phyloP scores from a whole-genome alignment of 2,888 invertebrate genomes.

The Philereme transversata region DNA sequence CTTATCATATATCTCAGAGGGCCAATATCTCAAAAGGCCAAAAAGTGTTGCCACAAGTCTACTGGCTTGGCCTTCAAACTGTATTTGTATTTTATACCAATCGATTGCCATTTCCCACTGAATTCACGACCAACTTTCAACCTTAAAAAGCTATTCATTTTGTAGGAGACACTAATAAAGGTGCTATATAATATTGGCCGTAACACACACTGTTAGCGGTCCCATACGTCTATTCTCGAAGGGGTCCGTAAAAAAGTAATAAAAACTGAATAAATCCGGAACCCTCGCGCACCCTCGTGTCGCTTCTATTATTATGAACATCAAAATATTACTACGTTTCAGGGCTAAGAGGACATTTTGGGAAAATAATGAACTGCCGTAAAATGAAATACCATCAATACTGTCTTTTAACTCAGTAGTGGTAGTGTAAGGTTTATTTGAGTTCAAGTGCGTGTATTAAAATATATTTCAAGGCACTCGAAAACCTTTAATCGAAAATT shows the following conservation, averaged over 20 bases:
- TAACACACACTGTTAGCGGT: constrained; percentile 62
- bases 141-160: constrained; percentile 36
- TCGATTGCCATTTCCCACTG: constrained; percentile 14
- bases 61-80: no score
- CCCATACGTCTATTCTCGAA: constrained; percentile 54
- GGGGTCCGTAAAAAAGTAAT: constrained; percentile 80
- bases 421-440: neutral
- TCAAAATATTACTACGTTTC: constrained; percentile 70
- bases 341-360: constrained; percentile 44
- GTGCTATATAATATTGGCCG: constrained; percentile 57
- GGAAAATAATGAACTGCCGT: constrained; percentile 47
- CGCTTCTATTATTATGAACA: constrained; percentile 76
- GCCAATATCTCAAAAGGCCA: no score
- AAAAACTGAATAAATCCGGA: constrained; percentile 79
- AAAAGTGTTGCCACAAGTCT: no score
- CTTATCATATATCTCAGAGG: no score
- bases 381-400: constrained; percentile 22
- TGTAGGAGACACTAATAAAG: constrained; percentile 50
- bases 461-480: neutral
- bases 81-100: neutral
- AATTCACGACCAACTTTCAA: constrained; percentile 26
- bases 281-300: constrained; percentile 61
- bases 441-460: neutral
- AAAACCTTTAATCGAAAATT: neutral
- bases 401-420: neutral